Evolutionary conservation across 2,888 invertebrate species (phyloP).

Genomic region (Pedicia rivosa): DNA sequence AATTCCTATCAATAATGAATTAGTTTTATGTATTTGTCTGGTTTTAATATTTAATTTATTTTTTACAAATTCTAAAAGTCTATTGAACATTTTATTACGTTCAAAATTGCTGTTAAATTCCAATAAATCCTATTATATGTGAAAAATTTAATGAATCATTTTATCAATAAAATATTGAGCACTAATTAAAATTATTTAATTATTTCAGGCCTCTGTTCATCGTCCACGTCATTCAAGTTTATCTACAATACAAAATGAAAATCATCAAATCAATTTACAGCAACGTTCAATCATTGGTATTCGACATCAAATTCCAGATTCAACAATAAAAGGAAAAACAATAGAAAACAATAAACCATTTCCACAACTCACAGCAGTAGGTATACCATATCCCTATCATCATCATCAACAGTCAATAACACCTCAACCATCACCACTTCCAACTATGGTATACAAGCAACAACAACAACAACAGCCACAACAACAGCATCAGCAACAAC

Average conservation of each 20-base stretch:
- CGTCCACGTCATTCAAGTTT: constrained; percentile 20
- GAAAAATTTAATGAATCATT: no score
- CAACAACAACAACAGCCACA: constrained; percentile 10
- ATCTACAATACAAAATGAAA: constrained; percentile 18
- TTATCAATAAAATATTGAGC: no score
- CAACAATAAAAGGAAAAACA: not conserved
- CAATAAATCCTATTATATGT: no score
- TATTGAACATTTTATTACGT: no score
- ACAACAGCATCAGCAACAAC: no score
- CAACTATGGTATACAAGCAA: constrained; percentile 7
- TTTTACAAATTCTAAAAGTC: no score
- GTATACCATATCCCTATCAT: not conserved
- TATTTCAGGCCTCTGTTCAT: constrained; percentile 21
- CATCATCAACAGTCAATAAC: not conserved
- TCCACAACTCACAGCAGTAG: constrained; percentile 15
- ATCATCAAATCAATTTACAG: constrained; percentile 6
- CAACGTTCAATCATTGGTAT: no score
- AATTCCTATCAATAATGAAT: no score
- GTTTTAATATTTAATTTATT: no score
- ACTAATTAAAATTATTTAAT: no score
- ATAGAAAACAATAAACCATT: not conserved
- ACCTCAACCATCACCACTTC: constrained; percentile 17
- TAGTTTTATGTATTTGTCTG: no score
- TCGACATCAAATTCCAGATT: not conserved
- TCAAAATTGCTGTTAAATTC: no score